A percentile compares a stretch with the other conserved stretches of the same genome.
Evolutionary conservation across 1,140 invertebrate species (phyloP).

Genomic region (Trichogramma pretiosum): DNA sequence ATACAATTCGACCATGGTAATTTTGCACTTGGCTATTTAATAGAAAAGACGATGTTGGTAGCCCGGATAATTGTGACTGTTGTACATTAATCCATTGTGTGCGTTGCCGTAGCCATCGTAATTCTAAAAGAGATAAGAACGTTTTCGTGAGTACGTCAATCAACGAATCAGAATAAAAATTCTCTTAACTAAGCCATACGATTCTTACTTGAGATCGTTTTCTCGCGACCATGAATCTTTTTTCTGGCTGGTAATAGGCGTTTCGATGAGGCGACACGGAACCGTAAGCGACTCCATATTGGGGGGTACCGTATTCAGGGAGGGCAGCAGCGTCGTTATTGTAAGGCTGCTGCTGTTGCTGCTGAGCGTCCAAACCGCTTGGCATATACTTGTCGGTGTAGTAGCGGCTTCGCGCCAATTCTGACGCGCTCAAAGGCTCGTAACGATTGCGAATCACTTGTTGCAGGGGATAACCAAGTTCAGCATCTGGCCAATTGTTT

Average conservation of each 20-base stretch:
- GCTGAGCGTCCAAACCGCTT: conserved; percentile 26
- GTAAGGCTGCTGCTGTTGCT: conserved; percentile 26
- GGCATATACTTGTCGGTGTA: conserved; percentile 32
- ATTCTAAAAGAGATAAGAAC: conserved; percentile 20
- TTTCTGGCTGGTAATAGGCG: conserved; percentile 31
- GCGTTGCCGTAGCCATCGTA: conserved; percentile 29
- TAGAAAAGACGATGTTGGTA: conserved; percentile 32
- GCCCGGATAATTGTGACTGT: conserved; percentile 26
- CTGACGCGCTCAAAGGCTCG: conserved; percentile 25
- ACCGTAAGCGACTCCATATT: conserved; percentile 28
- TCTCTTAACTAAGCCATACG: background rate
- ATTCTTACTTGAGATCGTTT: conserved; percentile 30
- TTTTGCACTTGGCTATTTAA: no score
- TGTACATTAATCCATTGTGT: conserved; percentile 21
- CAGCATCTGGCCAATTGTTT: conserved; percentile 29
- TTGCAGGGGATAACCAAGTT: conserved; percentile 22
- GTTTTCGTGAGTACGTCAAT: background rate
- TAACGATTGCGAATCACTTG: conserved; percentile 19
- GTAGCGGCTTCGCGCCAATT: conserved; percentile 2
- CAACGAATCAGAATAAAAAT: no score
- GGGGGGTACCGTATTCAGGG: no score
- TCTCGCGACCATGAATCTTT: conserved; percentile 32
- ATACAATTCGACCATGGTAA: no score
- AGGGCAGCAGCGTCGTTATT: conserved; percentile 24
- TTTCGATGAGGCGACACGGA: conserved; percentile 26